phyloP scores from a whole-genome alignment of 1,140 invertebrate species.

The Diorhabda sublineata region DNA sequence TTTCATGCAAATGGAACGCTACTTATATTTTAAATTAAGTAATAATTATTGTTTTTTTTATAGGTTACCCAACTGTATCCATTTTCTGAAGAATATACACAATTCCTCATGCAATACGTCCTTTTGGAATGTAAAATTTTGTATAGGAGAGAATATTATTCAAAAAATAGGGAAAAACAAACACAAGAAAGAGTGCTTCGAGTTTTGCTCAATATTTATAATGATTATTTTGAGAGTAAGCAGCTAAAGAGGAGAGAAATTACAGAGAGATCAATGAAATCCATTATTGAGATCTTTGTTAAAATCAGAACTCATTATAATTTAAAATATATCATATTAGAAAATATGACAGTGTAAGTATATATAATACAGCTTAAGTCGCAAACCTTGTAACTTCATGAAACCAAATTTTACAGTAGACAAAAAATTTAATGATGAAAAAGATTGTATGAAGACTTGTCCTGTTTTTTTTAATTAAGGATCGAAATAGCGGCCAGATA shows the following conservation, averaged over 20 bases:
- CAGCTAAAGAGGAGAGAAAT: neutral
- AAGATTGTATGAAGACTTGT: too few species aligned
- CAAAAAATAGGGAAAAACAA: neutral
- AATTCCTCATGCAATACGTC: constrained; percentile 13
- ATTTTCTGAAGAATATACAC: constrained; percentile 6
- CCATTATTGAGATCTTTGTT: constrained; percentile 13
- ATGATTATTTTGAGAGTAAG: constrained; percentile 10
- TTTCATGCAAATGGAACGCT: too few species aligned
- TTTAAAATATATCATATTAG: constrained; percentile 6
- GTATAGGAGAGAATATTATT: constrained; percentile 10
- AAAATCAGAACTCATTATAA: constrained; percentile 6
- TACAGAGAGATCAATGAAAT: neutral
- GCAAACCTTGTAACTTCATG: too few species aligned
- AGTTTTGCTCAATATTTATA: constrained; percentile 5
- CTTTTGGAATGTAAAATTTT: constrained; percentile 9
- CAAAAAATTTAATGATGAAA: too few species aligned
- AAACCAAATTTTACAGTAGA: too few species aligned
- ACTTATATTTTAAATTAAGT: too few species aligned
- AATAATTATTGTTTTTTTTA: neutral
- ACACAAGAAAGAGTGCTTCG: constrained; percentile 8
- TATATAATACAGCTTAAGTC: neutral
- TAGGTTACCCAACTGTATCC: constrained; percentile 11
- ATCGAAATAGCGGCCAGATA: too few species aligned
- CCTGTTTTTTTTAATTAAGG: too few species aligned
- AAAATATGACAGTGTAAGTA: constrained; percentile 19